Evolutionary conservation across 92 coral and sea anemone genomes (phyloP).

Genomic region (Palythoa grandis): DNA sequence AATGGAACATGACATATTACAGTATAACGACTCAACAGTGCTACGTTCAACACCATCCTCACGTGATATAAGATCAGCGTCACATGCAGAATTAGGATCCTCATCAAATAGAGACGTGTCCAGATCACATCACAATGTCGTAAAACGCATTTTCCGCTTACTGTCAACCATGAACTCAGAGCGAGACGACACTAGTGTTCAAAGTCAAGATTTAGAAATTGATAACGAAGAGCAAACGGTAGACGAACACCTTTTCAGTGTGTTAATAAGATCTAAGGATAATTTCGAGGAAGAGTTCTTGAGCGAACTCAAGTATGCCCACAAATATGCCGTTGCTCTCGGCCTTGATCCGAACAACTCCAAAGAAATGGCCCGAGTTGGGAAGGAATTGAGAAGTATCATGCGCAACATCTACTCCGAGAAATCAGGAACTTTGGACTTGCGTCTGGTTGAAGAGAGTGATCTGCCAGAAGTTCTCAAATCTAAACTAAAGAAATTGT

Average conservation of each 20-base stretch:
- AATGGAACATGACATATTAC: neutral
- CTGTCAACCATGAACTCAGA: neutral
- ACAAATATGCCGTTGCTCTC: slow-evolving; percentile 47
- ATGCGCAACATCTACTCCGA: slow-evolving; percentile 35
- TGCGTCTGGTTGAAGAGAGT: slow-evolving; percentile 10
- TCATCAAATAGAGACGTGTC: neutral
- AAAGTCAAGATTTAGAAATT: neutral
- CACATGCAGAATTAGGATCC: slow-evolving; percentile 1
- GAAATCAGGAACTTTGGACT: slow-evolving; percentile 19
- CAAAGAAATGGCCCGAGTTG: slow-evolving; percentile 62
- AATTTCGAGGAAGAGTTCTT: neutral
- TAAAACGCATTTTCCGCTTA: slow-evolving; percentile 18
- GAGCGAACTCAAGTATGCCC: slow-evolving; percentile 36
- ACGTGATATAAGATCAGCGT: slow-evolving; percentile 12
- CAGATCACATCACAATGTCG: neutral
- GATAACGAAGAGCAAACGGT: neutral
- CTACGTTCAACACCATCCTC: slow-evolving; percentile 11
- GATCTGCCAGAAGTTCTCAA: slow-evolving; percentile 15
- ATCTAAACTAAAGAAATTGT: slow-evolving; percentile 17
- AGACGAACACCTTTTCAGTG: slow-evolving; percentile 22
- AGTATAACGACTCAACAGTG: neutral
- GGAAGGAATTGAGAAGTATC: slow-evolving; percentile 21
- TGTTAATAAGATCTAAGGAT: slow-evolving; percentile 24
- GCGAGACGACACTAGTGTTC: neutral
- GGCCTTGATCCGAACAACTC: slow-evolving; percentile 63